phyloP scores from a whole-genome alignment of 2,797 vertebrate genomes.

The Rhinogobio ventralis region DNA sequence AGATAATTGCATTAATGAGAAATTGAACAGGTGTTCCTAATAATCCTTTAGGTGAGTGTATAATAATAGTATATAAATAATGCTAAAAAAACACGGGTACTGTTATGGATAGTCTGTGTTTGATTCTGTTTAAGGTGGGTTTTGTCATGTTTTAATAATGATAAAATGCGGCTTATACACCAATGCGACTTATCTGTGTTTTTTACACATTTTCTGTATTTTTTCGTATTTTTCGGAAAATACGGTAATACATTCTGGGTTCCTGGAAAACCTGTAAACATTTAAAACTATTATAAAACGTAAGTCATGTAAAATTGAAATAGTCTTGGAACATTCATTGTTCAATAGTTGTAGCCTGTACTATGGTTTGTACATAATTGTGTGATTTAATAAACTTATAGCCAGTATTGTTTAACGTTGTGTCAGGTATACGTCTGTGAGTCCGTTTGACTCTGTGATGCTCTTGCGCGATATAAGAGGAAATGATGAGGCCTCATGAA shows the following conservation, averaged over 20 bases:
- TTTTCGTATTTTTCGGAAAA: no score
- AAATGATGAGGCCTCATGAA: constrained; percentile 6
- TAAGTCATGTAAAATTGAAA: not conserved
- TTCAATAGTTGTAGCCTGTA: not conserved
- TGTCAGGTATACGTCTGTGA: not conserved
- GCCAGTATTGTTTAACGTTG: not conserved
- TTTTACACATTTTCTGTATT: no score
- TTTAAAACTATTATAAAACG: not conserved
- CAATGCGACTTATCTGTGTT: no score
- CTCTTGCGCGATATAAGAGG: not conserved
- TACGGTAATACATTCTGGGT: not conserved
- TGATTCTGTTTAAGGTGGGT: no score
- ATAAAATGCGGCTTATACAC: no score
- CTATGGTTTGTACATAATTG: not conserved
- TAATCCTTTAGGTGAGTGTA: no score
- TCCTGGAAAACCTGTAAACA: not conserved
- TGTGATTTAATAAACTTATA: not conserved
- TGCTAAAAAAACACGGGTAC: no score
- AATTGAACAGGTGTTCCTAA: no score
- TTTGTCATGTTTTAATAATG: no score
- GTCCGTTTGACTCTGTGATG: not conserved
- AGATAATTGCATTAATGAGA: no score
- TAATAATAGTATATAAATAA: no score
- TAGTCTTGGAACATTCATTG: not conserved
- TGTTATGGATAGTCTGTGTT: no score